Percentiles rank a stretch among this genome's conserved stretches.
phyloP scores from a whole-genome alignment of 2,797 vertebrate genomes.

The Pelobates cultripes region DNA sequence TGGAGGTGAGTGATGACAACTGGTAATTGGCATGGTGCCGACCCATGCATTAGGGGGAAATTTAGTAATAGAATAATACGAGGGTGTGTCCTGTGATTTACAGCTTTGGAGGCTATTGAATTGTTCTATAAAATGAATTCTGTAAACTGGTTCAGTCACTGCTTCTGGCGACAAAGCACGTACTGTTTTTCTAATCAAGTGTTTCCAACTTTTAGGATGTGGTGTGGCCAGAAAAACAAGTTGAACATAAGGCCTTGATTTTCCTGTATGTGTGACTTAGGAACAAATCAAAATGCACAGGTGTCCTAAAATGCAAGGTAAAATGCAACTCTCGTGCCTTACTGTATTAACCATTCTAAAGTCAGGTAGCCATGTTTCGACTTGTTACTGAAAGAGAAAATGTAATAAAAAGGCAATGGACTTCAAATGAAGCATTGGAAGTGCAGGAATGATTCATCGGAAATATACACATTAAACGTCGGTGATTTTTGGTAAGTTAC shows the following conservation, averaged over 20 bases:
- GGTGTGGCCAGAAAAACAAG: slow-evolving; percentile 30
- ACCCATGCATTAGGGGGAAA: no score
- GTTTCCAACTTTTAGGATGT: slow-evolving; percentile 11
- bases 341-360: no score
- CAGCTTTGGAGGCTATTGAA: background rate
- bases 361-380: no score
- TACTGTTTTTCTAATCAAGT: slow-evolving; percentile 14
- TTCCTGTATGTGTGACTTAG: slow-evolving; percentile 38
- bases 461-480: background rate
- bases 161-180: slow-evolving; percentile 7
- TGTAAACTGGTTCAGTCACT: slow-evolving; percentile 28
- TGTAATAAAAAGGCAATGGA: no score
- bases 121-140: background rate
- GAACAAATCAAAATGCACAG: background rate
- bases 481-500: background rate
- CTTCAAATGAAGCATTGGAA: background rate
- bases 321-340: background rate
- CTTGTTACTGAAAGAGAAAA: background rate
- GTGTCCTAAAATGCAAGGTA: background rate
- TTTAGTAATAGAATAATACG: no score
- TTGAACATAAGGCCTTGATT: slow-evolving; percentile 7
- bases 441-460: background rate
- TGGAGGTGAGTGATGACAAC: no score
- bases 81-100: no score
- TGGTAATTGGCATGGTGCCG: no score